Evolutionary conservation across 2,888 invertebrate genomes (phyloP).

Genomic region (Stenotaenia linearis): DNA sequence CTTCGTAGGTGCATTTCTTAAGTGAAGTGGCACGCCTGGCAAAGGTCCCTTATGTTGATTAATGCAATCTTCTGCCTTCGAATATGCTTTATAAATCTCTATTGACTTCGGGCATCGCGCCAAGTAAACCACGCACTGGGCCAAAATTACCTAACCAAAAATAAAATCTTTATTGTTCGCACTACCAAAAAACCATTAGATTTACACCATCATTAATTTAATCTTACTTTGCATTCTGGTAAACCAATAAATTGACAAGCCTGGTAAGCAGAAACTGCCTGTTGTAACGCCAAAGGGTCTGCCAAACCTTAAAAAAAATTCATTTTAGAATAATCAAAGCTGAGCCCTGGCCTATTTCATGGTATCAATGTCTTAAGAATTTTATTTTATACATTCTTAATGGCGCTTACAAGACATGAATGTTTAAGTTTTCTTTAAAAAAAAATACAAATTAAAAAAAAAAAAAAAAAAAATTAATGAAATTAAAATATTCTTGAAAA

Average conservation of each 20-base stretch:
- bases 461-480: no score
- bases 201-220: neutral
- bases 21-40: conserved; percentile 68
- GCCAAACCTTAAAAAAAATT: conserved; percentile 43
- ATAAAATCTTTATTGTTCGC: neutral
- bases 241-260: conserved; percentile 73
- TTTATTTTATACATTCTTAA: no score
- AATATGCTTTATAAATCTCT: conserved; percentile 57
- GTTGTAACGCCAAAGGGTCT: conserved; percentile 56
- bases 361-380: no score
- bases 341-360: neutral
- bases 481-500: no score
- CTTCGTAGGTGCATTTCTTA: conserved; percentile 73
- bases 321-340: no score
- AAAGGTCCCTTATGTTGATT: conserved; percentile 60
- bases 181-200: no score
- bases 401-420: no score
- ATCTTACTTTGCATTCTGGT: conserved; percentile 68
- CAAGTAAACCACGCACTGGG: conserved; percentile 69
- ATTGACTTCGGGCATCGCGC: conserved; percentile 69
- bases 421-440: no score
- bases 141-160: conserved; percentile 53
- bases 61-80: conserved; percentile 57
- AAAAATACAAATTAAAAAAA: no score
- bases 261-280: conserved; percentile 68